These are phyloP conservation scores for Cisticola juncidis DNA, from an alignment of 2,113 vertebrate species.

Conservation along the genomic window DNA sequence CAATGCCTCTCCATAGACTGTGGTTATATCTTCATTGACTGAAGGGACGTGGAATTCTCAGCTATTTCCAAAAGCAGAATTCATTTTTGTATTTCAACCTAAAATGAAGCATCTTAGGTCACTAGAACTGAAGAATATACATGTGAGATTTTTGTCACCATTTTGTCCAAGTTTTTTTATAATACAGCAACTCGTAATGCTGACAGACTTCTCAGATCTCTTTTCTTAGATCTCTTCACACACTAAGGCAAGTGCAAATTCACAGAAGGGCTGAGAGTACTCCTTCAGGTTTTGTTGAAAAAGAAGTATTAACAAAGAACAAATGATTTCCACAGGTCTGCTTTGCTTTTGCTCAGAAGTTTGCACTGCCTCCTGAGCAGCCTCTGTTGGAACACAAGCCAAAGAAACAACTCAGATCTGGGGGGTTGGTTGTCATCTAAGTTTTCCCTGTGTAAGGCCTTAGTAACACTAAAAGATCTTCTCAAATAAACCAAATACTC, in stretches of 20 bases:
- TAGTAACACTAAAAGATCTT: neutral
- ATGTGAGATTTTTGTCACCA: neutral
- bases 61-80: neutral
- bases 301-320: neutral
- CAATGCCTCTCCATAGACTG: neutral
- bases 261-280: neutral
- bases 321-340: neutral
- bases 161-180: neutral
- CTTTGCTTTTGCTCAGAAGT: neutral
- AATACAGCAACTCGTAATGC: neutral
- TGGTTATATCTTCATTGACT: neutral
- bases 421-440: neutral
- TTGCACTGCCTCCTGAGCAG: neutral
- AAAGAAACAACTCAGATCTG: neutral
- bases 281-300: neutral
- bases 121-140: neutral
- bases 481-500: neutral
- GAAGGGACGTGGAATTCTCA: neutral
- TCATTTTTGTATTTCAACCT: neutral
- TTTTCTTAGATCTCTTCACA: neutral
- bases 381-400: neutral
- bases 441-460: neutral
- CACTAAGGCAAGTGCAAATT: neutral
- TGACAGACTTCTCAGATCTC: neutral
- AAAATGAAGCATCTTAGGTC: neutral